Evolutionary conservation across 2,888 invertebrate genomes (phyloP), one percentile per base, ranked within the genome.

Genomic region (Nasonia oneida): DNA sequence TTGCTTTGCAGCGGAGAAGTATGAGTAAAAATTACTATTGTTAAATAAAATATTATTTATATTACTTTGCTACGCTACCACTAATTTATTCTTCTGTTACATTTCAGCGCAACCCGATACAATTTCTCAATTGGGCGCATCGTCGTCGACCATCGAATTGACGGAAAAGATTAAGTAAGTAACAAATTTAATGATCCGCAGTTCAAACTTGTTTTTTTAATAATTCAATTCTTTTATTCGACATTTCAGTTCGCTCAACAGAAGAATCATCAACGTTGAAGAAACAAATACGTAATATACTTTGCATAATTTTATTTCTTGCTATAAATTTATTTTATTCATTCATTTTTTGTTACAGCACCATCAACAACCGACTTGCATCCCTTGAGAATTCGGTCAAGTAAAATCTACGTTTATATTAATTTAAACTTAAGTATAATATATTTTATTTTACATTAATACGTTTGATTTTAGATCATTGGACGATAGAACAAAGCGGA

Each of bases 221-320:
- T 75, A 75, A 15, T 75, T 50, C 33, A 10, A 50, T 37, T 37
- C 3, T 37, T 47, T 75, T 47, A 23, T 42, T 29, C n/a, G 47
- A 47, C 3, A 50, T 75, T 50, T 23, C 4, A 75, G 74, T 23
- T 2, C 74, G 3, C 12, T 50, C 0, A 75, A 75, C 50, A 75
- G 50, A 75, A 75, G 50, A 75, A 75, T 75, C 15, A 33, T 50
- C 18, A 37, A 76, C 1, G 2, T 57, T 4, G 0, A 76, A 57
- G 33, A 12, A 37, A 57, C 8, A 3, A 76, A 57, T 76, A 8
- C 53, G 76, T 57, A 57, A 76, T 57, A 76, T 39, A 50, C 47
- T 14, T 12, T 29, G 74, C 14, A 53, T 53, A 8, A 53, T 53
- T 53, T 53, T 15, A 15, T 53, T 53, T 53, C 6, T 10, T 15